Evolutionary conservation across 2,113 vertebrate genomes (phyloP), one percentile per base, ranked within the genome.

Genomic region (Burhinus bistriatus): DNA sequence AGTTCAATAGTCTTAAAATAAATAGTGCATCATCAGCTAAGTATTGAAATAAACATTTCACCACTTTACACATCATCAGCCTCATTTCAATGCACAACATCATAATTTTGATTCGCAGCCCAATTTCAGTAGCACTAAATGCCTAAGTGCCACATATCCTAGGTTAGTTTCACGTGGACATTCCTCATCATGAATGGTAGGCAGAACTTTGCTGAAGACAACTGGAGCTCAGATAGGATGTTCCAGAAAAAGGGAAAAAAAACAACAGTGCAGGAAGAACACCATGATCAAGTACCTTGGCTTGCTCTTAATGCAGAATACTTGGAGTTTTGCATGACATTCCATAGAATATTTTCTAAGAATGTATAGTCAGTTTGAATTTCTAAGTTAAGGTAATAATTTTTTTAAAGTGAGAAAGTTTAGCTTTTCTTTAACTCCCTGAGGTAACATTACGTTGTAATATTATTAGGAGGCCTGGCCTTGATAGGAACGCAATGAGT

Each of bases 41-140:
- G 89, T 82, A 87, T 76, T 93, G 89, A 96, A 97, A 96, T 87
- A 95, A 93, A 94, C 77, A 83, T 85, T 95, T 82, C 64, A 62
- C 80, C 62, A 89, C 80, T 89, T 83, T 64, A 78, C 3, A 1
- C 72, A 93, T 91, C 85, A 92, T 83, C 80, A 89, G 45, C 54
- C 75, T 96, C 70, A 91, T 87, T 92, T 89, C 77, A 91, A 68
- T 38, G 80, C 51, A 29, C 83, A 96, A 44, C 78, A 81, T n/a
- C n/a, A n/a, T n/a, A n/a, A n/a, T 87, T 96, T 96, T 92, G 65
- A 93, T 62, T 91, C 49, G 55, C 45, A 83, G 83, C 22, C 38
- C 45, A 73, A 29, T 81, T 96, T 94, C 86, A 91, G 62, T 70
- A 91, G 68, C 40, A 40, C 47, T 91, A 83, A 92, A 82, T 54